These are phyloP conservation scores for Euclidia mi DNA, from an alignment of 2,888 invertebrate genomes.

Conservation along the genomic window DNA sequence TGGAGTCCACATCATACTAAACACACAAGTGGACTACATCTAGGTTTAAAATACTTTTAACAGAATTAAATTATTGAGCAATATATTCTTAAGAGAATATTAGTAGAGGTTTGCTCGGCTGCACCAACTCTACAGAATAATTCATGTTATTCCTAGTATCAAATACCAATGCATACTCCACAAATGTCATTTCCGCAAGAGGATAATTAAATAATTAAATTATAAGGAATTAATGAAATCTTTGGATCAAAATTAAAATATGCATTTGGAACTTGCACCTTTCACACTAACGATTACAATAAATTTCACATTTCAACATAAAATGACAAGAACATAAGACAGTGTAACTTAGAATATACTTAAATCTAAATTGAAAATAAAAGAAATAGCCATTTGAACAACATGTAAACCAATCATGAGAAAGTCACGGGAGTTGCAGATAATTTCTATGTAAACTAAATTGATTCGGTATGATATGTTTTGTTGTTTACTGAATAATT, in stretches of 20 bases:
- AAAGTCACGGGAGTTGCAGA: constrained; percentile 77
- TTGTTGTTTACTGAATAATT: constrained; percentile 87
- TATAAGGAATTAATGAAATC: constrained; percentile 84
- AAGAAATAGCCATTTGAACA: constrained; percentile 82
- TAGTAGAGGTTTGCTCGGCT: constrained; percentile 89
- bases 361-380: constrained; percentile 86
- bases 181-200: constrained; percentile 85
- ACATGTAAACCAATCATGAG: constrained; percentile 69
- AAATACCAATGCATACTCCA: constrained; percentile 88
- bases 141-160: constrained; percentile 83
- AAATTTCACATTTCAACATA: constrained; percentile 82
- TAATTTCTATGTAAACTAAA: constrained; percentile 75
- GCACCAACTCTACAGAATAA: constrained; percentile 88
- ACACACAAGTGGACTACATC: constrained; percentile 83
- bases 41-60: constrained; percentile 87
- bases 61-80: constrained; percentile 89
- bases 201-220: constrained; percentile 77
- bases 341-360: constrained; percentile 81
- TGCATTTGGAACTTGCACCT: constrained; percentile 87
- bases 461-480: constrained; percentile 88
- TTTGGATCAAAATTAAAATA: constrained; percentile 89
- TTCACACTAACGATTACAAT: constrained; percentile 81
- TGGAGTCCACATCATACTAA: constrained; percentile 81
- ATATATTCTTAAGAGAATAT: constrained; percentile 88
- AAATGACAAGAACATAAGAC: constrained; percentile 83